Percentiles rank a stretch among this genome's conserved stretches.
Evolutionary conservation across 1,140 invertebrate genomes (phyloP).

Genomic region (Euura lappo): DNA sequence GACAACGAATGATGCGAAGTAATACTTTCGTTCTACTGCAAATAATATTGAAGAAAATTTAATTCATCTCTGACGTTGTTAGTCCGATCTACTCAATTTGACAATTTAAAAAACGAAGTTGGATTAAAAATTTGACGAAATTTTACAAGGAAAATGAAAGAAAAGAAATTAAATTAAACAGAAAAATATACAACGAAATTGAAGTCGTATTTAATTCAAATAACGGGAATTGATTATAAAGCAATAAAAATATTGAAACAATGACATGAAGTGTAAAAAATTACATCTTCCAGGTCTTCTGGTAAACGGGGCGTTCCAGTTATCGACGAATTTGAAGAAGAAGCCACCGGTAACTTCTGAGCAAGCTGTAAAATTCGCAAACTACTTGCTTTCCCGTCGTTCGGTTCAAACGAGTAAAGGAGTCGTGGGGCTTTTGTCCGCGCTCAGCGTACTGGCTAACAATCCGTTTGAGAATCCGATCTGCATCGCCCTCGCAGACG

Average conservation of each 20-base stretch:
- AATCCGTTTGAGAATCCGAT: slow-evolving; percentile 74
- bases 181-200: not conserved
- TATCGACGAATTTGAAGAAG: slow-evolving; percentile 74
- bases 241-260: too few relatives aligned
- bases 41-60: slow-evolving; percentile 30
- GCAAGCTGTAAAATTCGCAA: slow-evolving; percentile 89
- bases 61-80: slow-evolving; percentile 16
- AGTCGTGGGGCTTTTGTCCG: slow-evolving; percentile 79
- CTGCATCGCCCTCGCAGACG: slow-evolving; percentile 78
- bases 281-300: slow-evolving; percentile 63
- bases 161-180: not conserved
- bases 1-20: slow-evolving; percentile 29
- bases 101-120: too few relatives aligned
- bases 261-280: too few relatives aligned
- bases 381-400: slow-evolving; percentile 89
- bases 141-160: not conserved
- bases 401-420: slow-evolving; percentile 88
- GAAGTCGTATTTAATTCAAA: too few relatives aligned
- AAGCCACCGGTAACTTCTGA: slow-evolving; percentile 74
- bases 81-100: too few relatives aligned
- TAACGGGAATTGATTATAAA: too few relatives aligned
- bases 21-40: slow-evolving; percentile 42
- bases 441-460: slow-evolving; percentile 72
- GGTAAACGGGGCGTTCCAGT: slow-evolving; percentile 76
- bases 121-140: too few relatives aligned